These are phyloP conservation scores for Centropus unirufus DNA, from an alignment of 2,113 vertebrate genomes.

Conservation along the genomic window DNA sequence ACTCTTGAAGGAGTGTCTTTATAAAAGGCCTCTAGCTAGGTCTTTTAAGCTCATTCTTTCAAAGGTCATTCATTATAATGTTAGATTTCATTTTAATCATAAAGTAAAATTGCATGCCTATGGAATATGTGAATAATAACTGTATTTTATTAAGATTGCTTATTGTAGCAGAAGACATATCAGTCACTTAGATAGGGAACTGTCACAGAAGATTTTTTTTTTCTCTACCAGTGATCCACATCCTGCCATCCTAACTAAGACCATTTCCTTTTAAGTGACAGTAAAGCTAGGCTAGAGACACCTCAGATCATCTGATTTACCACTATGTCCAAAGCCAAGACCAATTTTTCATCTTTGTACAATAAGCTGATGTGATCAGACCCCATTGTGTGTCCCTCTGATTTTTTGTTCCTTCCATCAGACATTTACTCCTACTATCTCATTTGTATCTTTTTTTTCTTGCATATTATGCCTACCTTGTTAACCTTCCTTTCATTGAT, in stretches of 20 bases:
- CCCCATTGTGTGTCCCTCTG: not conserved
- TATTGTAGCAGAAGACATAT: not conserved
- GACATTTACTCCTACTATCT: not conserved
- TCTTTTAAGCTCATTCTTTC: constrained; percentile 12
- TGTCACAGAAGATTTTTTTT: not conserved
- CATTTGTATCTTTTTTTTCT: not conserved
- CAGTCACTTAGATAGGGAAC: not conserved
- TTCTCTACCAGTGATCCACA: not conserved
- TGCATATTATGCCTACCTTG: not conserved
- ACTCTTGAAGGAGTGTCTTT: not conserved
- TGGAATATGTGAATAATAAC: constrained; percentile 14
- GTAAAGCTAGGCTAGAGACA: not conserved
- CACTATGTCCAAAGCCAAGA: not conserved
- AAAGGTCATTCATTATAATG: constrained; percentile 21
- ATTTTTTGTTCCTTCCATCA: not conserved
- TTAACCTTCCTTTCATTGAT: not conserved
- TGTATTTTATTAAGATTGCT: constrained; percentile 29
- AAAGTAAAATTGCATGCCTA: not conserved
- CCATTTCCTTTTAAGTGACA: not conserved
- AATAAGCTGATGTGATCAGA: no score
- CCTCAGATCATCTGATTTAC: not conserved
- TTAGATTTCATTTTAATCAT: constrained; percentile 48
- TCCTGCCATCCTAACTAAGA: not conserved
- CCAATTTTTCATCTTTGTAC: not conserved
- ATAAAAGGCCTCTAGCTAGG: not conserved